Base-by-base conservation (phyloP, 2,113 vertebrate genomes). In the Enhydra lutris region DNA sequence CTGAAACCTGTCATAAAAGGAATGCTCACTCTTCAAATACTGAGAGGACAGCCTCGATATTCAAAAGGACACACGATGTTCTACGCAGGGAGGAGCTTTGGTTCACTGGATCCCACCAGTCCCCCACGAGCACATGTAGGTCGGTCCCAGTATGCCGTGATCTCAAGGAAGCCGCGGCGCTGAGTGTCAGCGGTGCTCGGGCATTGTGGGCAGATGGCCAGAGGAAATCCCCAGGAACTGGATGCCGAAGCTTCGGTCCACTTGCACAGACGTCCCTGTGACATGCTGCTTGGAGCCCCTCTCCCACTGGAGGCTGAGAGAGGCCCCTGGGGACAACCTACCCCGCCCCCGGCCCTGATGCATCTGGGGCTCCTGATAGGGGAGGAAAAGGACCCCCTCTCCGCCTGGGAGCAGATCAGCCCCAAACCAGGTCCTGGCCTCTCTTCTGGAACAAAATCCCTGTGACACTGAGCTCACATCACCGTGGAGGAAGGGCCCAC, bases 311-410 rank as follows among this genome's bases (percentile, higher is more conserved):
- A 31, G 45, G 26, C 42, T 20, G 8, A 24, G 82, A 76, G 55
- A 39, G 7, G 55, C 20, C 11, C n/a, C 69, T 50, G 39, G 23
- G 4, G 69, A 18, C 23, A 21, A 34, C 69, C 7, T 11, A 26
- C 9, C 39, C 0, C 1, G 0, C 11, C 17, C 39, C 55, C 0
- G 3, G 34, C 42, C 2, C n/a, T 52, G 36, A 34, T 36, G 34
- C 1, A 0, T 50, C 34, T 39, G 11, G 24, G 1, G 23, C 4
- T 31, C 11, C 42, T 21, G 57, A 24, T 55, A 36, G 31, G 3
- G 1, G 7, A 81, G 61, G 23, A 65, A 21, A 1, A 52, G 57
- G 34, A 39, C 26, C 12, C 12, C 7, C 29, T 9, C 13, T 3
- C 6, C 3, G 24, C 23, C 34, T 50, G 42, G 10, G 63, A 69